These are phyloP conservation scores for Paralinhomoeus sp. DNA, from an alignment of 2,888 invertebrate genomes.

Conservation along the genomic window DNA sequence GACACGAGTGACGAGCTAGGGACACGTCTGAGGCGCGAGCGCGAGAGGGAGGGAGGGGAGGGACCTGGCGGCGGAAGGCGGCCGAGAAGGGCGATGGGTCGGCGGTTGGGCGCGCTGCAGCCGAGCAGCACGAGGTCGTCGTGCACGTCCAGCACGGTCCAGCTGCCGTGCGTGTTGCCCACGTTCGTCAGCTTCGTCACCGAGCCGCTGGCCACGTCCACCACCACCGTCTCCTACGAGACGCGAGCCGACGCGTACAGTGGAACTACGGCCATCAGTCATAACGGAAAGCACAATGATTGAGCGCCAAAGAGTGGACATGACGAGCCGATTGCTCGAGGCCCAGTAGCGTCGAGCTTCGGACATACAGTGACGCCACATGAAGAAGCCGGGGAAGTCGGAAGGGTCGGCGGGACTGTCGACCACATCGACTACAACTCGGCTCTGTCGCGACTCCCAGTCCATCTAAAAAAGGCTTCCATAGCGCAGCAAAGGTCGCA, in stretches of 20 bases:
- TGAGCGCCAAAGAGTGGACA: slow-evolving; percentile 14
- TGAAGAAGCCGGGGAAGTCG: too few relatives aligned
- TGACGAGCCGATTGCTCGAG: slow-evolving; percentile 10
- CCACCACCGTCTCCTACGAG: slow-evolving; percentile 2
- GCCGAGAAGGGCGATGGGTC: slow-evolving; percentile 12
- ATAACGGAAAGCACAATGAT: slow-evolving; percentile 6
- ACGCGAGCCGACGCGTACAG: too few relatives aligned
- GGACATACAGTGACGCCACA: too few relatives aligned
- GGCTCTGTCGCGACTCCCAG: not conserved
- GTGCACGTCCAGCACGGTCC: slow-evolving; percentile 15
- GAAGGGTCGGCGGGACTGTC: too few relatives aligned
- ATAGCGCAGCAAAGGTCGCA: not conserved
- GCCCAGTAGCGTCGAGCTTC: slow-evolving; percentile 10
- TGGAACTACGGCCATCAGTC: too few relatives aligned
- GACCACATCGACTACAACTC: not conserved
- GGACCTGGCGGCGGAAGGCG: slow-evolving; percentile 7
- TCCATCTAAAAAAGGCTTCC: not conserved
- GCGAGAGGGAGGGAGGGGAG: too few relatives aligned
- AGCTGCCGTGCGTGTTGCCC: slow-evolving; percentile 3
- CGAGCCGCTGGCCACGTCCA: not conserved
- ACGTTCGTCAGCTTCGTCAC: slow-evolving; percentile 1
- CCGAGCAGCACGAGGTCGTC: slow-evolving; percentile 12
- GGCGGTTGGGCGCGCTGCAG: slow-evolving; percentile 15
- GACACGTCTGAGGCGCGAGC: too few relatives aligned
- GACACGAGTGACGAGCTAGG: too few relatives aligned